Conservation (phyloP, 2,888 invertebrate species). For the Saturnia pavonia region DNA sequence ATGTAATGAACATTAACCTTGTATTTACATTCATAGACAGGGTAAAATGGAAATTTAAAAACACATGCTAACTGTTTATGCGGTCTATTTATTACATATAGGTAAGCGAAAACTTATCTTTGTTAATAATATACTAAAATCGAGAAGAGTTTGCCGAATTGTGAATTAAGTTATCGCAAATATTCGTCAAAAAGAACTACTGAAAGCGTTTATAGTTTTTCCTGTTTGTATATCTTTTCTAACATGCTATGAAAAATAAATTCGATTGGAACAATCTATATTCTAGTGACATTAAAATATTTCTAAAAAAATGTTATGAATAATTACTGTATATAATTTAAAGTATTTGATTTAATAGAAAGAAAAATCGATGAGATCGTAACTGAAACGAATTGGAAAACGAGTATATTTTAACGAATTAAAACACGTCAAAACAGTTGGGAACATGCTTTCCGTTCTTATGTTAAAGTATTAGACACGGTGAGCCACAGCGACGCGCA, state of each 20-base stretch:
- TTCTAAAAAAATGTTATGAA: not conserved
- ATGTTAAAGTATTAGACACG: constrained; percentile 49
- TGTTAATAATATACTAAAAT: no score
- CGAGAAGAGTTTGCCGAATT: no score
- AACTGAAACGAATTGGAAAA: constrained; percentile 14
- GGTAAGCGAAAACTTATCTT: no score
- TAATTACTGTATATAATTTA: not conserved
- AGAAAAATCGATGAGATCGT: not conserved
- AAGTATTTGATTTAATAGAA: not conserved
- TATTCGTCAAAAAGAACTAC: no score
- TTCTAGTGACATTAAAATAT: not conserved
- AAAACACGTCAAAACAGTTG: constrained; percentile 61
- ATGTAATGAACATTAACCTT: no score
- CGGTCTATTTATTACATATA: no score
- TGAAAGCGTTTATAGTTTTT: no score
- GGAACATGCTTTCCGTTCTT: constrained; percentile 35
- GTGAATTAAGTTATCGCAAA: no score
- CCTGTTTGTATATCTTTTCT: no score
- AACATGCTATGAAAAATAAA: not conserved
- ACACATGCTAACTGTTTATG: no score
- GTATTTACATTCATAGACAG: no score
- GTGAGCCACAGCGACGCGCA: constrained; percentile 27
- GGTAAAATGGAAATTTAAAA: no score
- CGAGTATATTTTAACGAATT: constrained; percentile 45
- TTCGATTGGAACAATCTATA: not conserved